Evolutionary conservation across 30 jellyfish, hydroid and myxozoan genomes (phyloP).

Genomic region (Mastigias papua): DNA sequence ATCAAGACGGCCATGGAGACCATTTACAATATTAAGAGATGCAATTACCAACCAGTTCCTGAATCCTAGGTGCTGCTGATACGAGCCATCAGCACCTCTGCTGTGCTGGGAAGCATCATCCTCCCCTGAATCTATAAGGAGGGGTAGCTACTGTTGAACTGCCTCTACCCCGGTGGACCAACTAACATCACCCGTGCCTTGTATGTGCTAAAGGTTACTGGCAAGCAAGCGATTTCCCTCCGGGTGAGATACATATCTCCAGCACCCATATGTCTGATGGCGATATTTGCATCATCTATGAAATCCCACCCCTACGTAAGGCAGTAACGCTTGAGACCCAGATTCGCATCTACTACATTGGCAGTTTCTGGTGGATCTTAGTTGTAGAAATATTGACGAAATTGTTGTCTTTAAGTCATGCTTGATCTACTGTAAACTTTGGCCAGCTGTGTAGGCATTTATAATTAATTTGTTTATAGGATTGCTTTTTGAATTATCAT

Average conservation of each 20-base stretch:
- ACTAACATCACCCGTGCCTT: no score
- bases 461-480: background rate
- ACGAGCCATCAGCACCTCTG: no score
- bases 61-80: no score
- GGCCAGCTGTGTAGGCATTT: background rate
- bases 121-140: no score
- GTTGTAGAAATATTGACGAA: background rate
- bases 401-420: background rate
- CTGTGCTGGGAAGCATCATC: no score
- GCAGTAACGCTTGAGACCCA: background rate
- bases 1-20: background rate
- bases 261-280: no score
- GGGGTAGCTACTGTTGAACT: no score
- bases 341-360: constrained; percentile 13
- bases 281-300: no score
- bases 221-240: background rate
- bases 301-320: constrained; percentile 30
- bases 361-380: background rate
- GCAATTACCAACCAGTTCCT: background rate
- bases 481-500: no score
- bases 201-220: background rate
- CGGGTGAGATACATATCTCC: background rate
- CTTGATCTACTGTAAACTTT: background rate
- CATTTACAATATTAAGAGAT: background rate
- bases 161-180: no score